A percentile compares a stretch with the other conserved stretches of the same genome.
Evolutionary conservation across 2,888 invertebrate species (phyloP).

Genomic region (Apamea anceps): DNA sequence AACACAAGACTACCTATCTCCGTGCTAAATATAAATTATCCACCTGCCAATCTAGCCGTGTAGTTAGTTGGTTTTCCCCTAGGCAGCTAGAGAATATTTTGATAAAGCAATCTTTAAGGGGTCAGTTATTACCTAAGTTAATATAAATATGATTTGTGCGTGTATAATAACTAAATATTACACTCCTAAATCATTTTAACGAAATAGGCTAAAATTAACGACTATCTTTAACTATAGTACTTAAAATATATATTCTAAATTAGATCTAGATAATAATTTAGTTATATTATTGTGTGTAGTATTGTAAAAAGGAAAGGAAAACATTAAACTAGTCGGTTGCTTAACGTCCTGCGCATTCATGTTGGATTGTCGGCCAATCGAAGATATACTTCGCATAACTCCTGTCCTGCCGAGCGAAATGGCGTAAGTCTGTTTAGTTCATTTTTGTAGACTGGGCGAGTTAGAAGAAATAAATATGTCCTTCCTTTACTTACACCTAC

Average conservation of each 20-base stretch:
- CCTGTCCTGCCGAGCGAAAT: neutral
- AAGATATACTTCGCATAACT: constrained; percentile 18
- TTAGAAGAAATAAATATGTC: neutral
- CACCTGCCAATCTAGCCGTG: neutral
- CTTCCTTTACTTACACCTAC: no score
- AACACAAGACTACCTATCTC: no score
- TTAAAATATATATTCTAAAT: neutral
- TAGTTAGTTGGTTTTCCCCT: neutral
- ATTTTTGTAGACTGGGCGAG: neutral
- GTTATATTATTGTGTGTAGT: constrained; percentile 11
- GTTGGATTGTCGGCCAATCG: neutral
- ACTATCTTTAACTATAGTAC: neutral
- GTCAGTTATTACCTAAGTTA: neutral
- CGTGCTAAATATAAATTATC: neutral
- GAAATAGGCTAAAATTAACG: constrained; percentile 9
- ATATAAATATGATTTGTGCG: neutral
- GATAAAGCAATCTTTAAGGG: constrained; percentile 8
- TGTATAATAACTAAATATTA: constrained; percentile 6
- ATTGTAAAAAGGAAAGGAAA: constrained; percentile 38
- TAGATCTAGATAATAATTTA: constrained; percentile 1
- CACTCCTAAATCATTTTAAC: constrained; percentile 11
- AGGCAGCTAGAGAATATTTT: neutral
- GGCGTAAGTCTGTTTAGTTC: neutral
- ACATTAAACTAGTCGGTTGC: constrained; percentile 32
- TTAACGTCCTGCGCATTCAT: constrained; percentile 37